phyloP scores from a whole-genome alignment of 2,888 invertebrate genomes.

The Sipha maydis region DNA sequence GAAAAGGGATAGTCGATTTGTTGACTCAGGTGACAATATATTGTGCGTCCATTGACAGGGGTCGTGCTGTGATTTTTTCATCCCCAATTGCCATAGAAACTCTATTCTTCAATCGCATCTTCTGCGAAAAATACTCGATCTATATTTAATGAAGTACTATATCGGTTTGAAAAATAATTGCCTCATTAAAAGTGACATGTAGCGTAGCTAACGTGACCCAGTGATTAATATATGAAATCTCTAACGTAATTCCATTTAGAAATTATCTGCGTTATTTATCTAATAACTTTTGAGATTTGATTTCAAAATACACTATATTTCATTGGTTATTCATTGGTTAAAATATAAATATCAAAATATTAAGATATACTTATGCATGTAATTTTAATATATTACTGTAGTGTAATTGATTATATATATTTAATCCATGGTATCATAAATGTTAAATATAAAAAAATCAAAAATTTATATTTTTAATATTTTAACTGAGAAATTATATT shows the following conservation, averaged over 20 bases:
- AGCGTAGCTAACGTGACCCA: background rate
- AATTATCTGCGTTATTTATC: background rate
- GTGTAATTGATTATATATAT: too few species aligned
- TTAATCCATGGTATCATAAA: too few species aligned
- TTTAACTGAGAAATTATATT: too few species aligned
- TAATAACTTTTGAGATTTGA: background rate
- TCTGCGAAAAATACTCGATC: background rate
- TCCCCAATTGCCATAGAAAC: background rate
- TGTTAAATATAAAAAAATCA: too few species aligned
- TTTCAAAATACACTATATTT: background rate
- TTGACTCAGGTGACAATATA: constrained; percentile 45
- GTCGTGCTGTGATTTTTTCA: constrained; percentile 14
- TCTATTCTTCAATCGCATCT: constrained; percentile 7
- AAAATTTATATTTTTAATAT: too few species aligned
- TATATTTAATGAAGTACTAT: constrained; percentile 28
- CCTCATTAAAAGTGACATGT: constrained; percentile 15
- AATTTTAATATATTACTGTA: too few species aligned
- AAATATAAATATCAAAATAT: too few species aligned
- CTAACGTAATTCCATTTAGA: background rate
- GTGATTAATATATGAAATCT: background rate
- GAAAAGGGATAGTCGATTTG: constrained; percentile 17
- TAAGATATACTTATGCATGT: too few species aligned
- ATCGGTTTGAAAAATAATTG: background rate
- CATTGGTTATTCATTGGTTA: background rate
- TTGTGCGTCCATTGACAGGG: constrained; percentile 21